Base-by-base conservation (phyloP, 2,113 vertebrate species). In the Cyprinodon tularosa region DNA sequence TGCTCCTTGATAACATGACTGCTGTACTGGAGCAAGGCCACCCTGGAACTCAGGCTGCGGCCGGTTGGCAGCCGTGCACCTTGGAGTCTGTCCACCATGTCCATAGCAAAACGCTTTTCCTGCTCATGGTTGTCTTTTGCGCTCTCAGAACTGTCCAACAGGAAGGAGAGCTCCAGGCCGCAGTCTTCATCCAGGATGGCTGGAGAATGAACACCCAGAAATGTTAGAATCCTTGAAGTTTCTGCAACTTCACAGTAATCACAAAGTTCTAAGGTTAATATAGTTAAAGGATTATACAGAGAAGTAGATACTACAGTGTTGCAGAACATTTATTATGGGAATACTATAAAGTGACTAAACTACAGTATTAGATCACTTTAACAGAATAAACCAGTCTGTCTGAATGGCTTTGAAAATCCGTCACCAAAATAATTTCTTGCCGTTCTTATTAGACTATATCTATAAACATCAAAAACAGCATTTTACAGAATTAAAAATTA, bases 121-220 rank as follows among this genome's bases (percentile, higher is more conserved):
- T 95, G 93, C 74, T 96, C 94, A 1, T 97, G 96, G 68, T 96
- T 95, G 82, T 95, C 94, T 78, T 96, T 96, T 48, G 96, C 95
- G 44, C 93, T 96, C 91, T 97, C 96, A 0, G 97, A 98, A 81
- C 97, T 97, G 94, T 98, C 97, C 93, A 98, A 66, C 73, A 97
- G 87, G 80, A 98, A 97, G 62, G 92, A 94, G 42, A 97, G 92
- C 92, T 97, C 96, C 90, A 98, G 86, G 86, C 92, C 78, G 60
- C 96, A 98, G 80, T 96, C 94, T 83, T 96, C 95, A 89, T 96
- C 96, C 86, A 93, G 73, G 84, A 94, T 89, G 81, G 93, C 94
- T 94, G 77, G 59, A 60, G 42, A 37, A 82, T 40, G 87, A 4
- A 84, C 1, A 65, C 66, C 10, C 80, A 7, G n/a, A 38, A 29